phyloP scores from a whole-genome alignment of 2,888 invertebrate genomes.

The Brenthis ino region DNA sequence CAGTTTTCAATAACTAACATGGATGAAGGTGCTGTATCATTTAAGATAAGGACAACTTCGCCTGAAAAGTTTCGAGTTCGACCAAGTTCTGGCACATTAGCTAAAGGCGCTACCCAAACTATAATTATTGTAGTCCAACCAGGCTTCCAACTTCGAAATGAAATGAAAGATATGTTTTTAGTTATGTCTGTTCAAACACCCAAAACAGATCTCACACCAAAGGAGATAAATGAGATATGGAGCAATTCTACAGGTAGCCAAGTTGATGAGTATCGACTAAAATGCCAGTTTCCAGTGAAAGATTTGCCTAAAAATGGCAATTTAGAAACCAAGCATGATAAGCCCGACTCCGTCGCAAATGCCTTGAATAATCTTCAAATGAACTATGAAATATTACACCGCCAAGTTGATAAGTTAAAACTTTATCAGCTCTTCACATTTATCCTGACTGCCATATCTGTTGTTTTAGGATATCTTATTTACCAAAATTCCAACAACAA shows the following conservation, averaged over 20 bases:
- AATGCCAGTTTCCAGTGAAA: slow-evolving; percentile 84
- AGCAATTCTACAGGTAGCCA: slow-evolving; percentile 83
- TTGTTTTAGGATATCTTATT: slow-evolving; percentile 60
- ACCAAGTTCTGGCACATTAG: slow-evolving; percentile 91
- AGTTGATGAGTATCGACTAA: slow-evolving; percentile 87
- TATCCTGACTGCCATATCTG: slow-evolving; percentile 56
- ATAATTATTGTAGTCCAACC: slow-evolving; percentile 89
- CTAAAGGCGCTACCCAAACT: slow-evolving; percentile 83
- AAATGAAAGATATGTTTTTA: slow-evolving; percentile 92
- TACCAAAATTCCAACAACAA: slow-evolving; percentile 58
- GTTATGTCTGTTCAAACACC: slow-evolving; percentile 90
- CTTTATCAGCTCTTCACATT: slow-evolving; percentile 63
- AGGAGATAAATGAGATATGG: slow-evolving; percentile 89
- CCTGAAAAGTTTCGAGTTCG: slow-evolving; percentile 97
- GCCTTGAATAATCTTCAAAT: slow-evolving; percentile 78
- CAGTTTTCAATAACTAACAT: slow-evolving; percentile 87
- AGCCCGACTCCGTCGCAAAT: slow-evolving; percentile 88
- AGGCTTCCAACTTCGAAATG: slow-evolving; percentile 85
- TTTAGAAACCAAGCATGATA: slow-evolving; percentile 77
- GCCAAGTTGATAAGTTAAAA: slow-evolving; percentile 61
- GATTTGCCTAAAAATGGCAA: slow-evolving; percentile 64
- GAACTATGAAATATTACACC: slow-evolving; percentile 60
- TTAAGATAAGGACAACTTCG: slow-evolving; percentile 96
- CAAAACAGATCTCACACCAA: slow-evolving; percentile 77
- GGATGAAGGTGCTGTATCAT: slow-evolving; percentile 76